These are phyloP conservation scores for Pseudomyrmex sp. DNA, from an alignment of 1,140 invertebrate species.

Conservation along the genomic window DNA sequence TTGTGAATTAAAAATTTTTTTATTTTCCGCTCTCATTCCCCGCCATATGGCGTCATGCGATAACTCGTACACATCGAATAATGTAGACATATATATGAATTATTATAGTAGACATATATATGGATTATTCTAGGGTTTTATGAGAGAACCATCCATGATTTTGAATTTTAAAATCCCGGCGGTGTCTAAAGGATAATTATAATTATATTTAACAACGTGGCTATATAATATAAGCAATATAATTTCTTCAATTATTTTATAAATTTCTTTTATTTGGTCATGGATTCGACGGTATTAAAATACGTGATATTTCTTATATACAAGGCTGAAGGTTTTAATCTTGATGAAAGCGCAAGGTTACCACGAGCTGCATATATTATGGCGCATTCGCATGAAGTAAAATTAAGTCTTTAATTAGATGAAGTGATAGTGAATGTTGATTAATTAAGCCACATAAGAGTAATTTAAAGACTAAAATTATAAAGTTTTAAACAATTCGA, in stretches of 20 bases:
- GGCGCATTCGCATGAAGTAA: not conserved
- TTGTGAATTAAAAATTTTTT: too few species aligned
- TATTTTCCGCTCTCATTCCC: too few species aligned
- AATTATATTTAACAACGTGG: constrained; percentile 44
- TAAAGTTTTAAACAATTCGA: not conserved
- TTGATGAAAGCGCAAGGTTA: constrained; percentile 24
- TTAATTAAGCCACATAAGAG: not conserved
- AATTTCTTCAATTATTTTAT: constrained; percentile 30
- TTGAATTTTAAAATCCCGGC: too few species aligned
- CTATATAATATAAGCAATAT: constrained; percentile 31
- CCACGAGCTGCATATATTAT: not conserved
- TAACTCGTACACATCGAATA: too few species aligned
- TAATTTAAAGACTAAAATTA: not conserved
- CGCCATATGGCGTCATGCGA: too few species aligned
- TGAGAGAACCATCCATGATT: too few species aligned
- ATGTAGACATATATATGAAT: too few species aligned
- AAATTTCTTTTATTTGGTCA: constrained; percentile 8
- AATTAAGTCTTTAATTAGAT: constrained; percentile 6
- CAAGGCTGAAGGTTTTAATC: constrained; percentile 30
- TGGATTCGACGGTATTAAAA: constrained; percentile 44
- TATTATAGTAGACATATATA: too few species aligned
- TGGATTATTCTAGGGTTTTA: too few species aligned
- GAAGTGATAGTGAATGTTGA: not conserved
- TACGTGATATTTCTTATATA: constrained; percentile 51
- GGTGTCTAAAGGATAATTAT: constrained; percentile 13